phyloP scores from a whole-genome alignment of 2,113 vertebrate species.

The Monopterus albus region DNA sequence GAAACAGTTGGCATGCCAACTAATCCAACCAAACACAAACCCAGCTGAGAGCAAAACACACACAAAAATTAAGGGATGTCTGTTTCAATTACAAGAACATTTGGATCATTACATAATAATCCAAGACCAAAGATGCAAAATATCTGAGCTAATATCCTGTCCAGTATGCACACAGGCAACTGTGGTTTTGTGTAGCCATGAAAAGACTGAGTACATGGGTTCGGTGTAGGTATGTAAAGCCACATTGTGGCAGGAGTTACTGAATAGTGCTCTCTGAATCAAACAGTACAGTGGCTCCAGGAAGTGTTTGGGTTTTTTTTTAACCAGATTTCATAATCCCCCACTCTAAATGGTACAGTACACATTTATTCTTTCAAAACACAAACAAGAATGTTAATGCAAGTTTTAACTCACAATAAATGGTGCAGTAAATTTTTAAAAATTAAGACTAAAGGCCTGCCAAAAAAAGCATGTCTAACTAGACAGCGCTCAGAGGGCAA shows the following conservation, averaged over 20 bases:
- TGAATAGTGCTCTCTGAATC: not conserved
- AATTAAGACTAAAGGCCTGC: too few relatives aligned
- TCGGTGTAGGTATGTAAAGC: conserved; percentile 4
- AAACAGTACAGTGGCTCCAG: not conserved
- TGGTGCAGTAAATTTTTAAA: too few relatives aligned
- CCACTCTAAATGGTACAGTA: not conserved
- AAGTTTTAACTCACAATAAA: too few relatives aligned
- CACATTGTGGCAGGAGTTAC: not conserved
- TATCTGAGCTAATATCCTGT: conserved; percentile 65
- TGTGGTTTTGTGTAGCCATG: conserved; percentile 33
- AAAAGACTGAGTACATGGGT: conserved; percentile 10
- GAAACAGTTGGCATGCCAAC: conserved; percentile 75
- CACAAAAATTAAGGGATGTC: conserved; percentile 69
- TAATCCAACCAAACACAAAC: conserved; percentile 74
- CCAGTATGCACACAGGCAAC: conserved; percentile 40
- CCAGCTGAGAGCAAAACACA: conserved; percentile 48
- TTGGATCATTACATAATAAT: conserved; percentile 76
- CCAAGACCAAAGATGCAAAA: conserved; percentile 56
- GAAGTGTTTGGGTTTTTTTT: too few relatives aligned
- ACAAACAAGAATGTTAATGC: too few relatives aligned
- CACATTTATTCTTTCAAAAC: not conserved
- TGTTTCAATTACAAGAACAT: conserved; percentile 76
- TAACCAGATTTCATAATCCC: too few relatives aligned
- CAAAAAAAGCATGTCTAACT: too few relatives aligned
- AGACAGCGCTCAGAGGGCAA: too few relatives aligned